A percentile compares a stretch with the other conserved stretches of the same genome.
These are phyloP conservation scores for Micrastur ruficollis DNA, from an alignment of 2,797 vertebrate genomes.

Conservation along the genomic window DNA sequence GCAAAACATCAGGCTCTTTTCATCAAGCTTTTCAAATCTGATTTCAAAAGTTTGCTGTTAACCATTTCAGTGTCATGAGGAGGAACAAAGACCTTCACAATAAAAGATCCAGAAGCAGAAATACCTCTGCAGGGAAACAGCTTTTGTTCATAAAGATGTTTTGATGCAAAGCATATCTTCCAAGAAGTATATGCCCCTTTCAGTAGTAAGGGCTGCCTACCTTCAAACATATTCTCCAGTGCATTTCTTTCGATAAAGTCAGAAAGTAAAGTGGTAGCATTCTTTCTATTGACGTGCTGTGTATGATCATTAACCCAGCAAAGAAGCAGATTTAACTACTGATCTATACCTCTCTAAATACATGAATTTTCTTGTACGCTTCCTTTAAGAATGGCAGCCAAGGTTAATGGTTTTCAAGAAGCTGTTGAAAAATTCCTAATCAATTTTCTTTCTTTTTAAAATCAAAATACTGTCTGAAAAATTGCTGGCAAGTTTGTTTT, in stretches of 20 bases:
- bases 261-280: neutral
- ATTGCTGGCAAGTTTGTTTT: neutral
- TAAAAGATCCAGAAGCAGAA: neutral
- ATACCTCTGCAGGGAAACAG: neutral
- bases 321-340: neutral
- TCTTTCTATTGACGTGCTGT: neutral
- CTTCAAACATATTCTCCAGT: neutral
- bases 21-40: constrained; percentile 46
- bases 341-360: neutral
- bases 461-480: neutral
- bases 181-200: neutral
- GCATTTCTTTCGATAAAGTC: neutral
- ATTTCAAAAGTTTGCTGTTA: constrained; percentile 50
- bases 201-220: neutral
- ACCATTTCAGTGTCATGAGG: constrained; percentile 14
- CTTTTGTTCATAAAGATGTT: constrained; percentile 15
- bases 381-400: neutral
- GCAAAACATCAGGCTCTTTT: constrained; percentile 43
- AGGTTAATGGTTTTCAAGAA: neutral
- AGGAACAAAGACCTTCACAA: neutral
- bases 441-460: neutral
- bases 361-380: neutral
- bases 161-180: neutral
- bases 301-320: neutral
- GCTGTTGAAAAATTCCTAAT: neutral